phyloP scores from a whole-genome alignment of 2,113 vertebrate species.

The Axis porcinus region DNA sequence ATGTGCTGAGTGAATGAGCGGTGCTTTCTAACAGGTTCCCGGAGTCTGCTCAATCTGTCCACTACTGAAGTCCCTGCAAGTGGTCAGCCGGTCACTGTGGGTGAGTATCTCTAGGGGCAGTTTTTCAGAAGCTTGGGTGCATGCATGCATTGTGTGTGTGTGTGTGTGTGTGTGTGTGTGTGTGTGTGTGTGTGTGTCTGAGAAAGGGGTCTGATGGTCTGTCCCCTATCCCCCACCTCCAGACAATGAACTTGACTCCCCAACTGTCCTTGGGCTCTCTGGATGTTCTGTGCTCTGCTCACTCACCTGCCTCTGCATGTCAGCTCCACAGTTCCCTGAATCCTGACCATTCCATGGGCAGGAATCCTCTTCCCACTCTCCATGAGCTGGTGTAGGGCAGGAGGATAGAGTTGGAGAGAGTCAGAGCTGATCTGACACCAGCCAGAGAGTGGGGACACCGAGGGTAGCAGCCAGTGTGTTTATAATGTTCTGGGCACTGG shows the following conservation, averaged over 20 bases:
- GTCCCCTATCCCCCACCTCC: background rate
- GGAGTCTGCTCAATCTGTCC: background rate
- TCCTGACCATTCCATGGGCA: background rate
- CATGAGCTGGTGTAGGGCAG: background rate
- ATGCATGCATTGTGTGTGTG: accelerated
- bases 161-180: background rate
- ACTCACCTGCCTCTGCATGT: no score
- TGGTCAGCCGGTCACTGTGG: accelerated
- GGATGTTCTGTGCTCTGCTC: background rate
- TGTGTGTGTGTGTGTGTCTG: background rate
- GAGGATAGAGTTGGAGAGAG: background rate
- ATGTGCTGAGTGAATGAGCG: background rate
- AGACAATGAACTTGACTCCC: background rate
- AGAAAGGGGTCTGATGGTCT: background rate
- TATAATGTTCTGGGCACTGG: accelerated
- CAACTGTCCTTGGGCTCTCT: background rate
- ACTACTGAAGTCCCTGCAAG: accelerated
- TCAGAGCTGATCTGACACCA: background rate
- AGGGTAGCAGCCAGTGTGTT: background rate
- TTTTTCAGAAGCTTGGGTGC: background rate
- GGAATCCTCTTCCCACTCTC: background rate
- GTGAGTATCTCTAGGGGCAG: slow-evolving; percentile 52
- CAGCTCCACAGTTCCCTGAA: background rate
- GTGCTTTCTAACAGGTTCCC: slow-evolving; percentile 68
- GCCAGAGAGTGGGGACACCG: accelerated